These are phyloP conservation scores for Tenrec ecaudatus DNA, from an alignment of 2,113 vertebrate genomes.

Conservation along the genomic window DNA sequence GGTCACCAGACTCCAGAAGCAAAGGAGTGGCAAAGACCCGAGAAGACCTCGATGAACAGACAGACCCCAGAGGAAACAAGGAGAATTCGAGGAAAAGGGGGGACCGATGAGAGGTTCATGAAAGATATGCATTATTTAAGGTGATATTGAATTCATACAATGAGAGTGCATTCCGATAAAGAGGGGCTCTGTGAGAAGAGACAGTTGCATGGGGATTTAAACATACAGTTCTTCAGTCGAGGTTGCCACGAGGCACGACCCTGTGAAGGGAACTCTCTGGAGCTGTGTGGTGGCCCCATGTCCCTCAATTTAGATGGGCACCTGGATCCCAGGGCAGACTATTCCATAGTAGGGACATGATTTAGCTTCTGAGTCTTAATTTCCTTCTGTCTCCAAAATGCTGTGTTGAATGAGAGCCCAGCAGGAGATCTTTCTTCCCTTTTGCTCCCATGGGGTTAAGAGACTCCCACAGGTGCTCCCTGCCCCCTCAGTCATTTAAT, in stretches of 20 bases:
- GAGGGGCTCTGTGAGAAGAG: not conserved
- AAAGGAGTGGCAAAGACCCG: not conserved
- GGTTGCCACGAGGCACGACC: not conserved
- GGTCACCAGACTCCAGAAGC: not conserved
- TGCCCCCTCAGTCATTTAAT: not conserved
- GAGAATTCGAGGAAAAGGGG: not conserved
- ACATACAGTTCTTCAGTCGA: not conserved
- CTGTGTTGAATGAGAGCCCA: not conserved
- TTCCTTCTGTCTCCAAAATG: slow-evolving; percentile 1
- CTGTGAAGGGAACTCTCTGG: not conserved
- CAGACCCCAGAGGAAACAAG: not conserved
- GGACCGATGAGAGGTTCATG: not conserved
- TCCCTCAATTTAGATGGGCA: not conserved
- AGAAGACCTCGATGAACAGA: not conserved
- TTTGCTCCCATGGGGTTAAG: not conserved
- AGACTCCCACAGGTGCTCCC: not conserved
- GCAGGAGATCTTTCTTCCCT: not conserved
- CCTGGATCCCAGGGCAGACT: not conserved
- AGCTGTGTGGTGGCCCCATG: not conserved
- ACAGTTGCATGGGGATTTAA: not conserved
- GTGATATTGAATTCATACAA: not conserved
- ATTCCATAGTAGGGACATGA: not conserved
- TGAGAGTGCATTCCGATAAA: not conserved
- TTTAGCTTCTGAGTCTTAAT: not conserved
- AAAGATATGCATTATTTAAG: not conserved